These are phyloP conservation scores for Sylvilagus floridanus DNA, from an alignment of 2,797 vertebrate species.

Conservation along the genomic window DNA sequence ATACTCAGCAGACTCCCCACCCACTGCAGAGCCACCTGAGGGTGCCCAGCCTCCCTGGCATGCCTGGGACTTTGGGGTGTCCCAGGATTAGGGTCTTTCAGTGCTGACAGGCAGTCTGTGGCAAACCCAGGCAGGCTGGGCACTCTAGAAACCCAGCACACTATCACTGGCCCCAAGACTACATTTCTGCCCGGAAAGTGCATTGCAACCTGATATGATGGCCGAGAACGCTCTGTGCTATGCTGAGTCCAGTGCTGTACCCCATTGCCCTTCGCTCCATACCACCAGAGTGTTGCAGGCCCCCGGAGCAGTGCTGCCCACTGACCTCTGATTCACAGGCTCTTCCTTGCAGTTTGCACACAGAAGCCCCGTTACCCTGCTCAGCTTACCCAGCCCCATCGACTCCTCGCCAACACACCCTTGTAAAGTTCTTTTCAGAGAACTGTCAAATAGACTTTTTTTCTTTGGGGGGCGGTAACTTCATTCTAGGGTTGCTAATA, in stretches of 20 bases:
- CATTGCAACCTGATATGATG: neutral
- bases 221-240: neutral
- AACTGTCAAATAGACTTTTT: conserved; percentile 18
- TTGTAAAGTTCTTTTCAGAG: conserved; percentile 4
- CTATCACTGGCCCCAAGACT: neutral
- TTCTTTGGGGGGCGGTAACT: neutral
- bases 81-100: neutral
- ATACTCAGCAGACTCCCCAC: neutral
- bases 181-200: neutral
- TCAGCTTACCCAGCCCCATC: no score
- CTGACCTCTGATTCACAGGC: neutral
- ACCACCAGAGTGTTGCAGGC: neutral
- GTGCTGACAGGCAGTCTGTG: neutral
- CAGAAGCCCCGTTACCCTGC: neutral
- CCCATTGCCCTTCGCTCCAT: neutral
- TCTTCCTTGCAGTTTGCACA: neutral
- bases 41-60: neutral
- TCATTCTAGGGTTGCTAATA: neutral
- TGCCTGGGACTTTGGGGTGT: neutral
- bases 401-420: neutral
- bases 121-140: neutral
- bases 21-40: neutral
- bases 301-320: neutral
- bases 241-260: neutral
- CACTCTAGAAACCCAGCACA: neutral